Evolutionary conservation across 92 coral and sea anemone species (phyloP).

Genomic region (Palythoa grandiflora): DNA sequence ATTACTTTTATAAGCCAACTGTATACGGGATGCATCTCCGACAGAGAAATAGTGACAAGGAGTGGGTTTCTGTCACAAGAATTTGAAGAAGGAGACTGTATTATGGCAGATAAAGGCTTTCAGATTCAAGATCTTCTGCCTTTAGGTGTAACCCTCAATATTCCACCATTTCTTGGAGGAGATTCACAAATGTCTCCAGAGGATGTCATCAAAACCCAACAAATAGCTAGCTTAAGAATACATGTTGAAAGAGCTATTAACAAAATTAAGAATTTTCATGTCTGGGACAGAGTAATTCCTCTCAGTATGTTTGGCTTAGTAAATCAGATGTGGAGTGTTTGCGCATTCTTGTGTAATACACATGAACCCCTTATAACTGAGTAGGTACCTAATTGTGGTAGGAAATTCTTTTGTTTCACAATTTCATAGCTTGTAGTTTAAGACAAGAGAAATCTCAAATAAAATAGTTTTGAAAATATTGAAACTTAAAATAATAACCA

Average conservation of each 20-base stretch:
- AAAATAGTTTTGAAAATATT: not conserved
- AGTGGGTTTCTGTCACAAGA: not conserved
- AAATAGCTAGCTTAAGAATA: conserved; percentile 3
- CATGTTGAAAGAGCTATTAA: conserved; percentile 26
- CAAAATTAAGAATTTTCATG: conserved; percentile 27
- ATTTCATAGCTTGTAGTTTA: not conserved
- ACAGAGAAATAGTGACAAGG: conserved; percentile 17
- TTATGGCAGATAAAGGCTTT: conserved; percentile 24
- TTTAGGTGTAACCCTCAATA: conserved; percentile 13
- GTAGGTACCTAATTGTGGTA: not conserved
- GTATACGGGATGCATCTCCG: conserved; percentile 21
- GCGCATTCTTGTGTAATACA: not conserved
- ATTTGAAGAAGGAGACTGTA: not conserved
- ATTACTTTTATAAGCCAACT: conserved; percentile 13
- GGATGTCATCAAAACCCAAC: conserved; percentile 30
- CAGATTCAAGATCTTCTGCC: not conserved
- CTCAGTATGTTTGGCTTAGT: not conserved
- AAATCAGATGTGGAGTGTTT: not conserved
- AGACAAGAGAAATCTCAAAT: not conserved
- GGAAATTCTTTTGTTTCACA: not conserved
- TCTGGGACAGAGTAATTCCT: conserved; percentile 20
- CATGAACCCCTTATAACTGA: not conserved
- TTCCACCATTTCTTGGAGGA: conserved; percentile 25
- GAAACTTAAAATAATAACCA: not conserved
- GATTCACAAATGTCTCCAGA: conserved; percentile 17